Evolutionary conservation across 2,888 invertebrate genomes (phyloP), one percentile per base, ranked within the genome.

Genomic region (Oxytorus armatus): DNA sequence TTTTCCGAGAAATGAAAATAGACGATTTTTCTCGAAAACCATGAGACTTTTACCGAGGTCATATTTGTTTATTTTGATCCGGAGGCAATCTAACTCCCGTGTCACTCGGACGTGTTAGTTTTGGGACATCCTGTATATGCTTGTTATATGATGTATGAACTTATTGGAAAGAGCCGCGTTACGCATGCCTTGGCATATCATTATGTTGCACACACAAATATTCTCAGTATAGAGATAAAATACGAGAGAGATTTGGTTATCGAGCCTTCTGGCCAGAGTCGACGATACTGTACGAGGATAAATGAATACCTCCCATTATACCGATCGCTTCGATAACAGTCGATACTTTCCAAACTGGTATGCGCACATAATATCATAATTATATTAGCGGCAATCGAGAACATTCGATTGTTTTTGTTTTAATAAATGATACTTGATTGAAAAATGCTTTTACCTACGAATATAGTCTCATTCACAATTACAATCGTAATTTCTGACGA

Each of bases 81-180:
- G n/a, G n/a, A n/a, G n/a, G n/a, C n/a, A n/a, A n/a, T n/a, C n/a
- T n/a, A n/a, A n/a, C n/a, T n/a, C n/a, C n/a, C n/a, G n/a, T n/a
- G n/a, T n/a, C n/a, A n/a, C n/a, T n/a, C n/a, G n/a, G n/a, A n/a
- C n/a, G n/a, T n/a, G n/a, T n/a, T n/a, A n/a, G n/a, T n/a, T n/a
- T n/a, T n/a, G n/a, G n/a, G n/a, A n/a, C n/a, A n/a, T n/a, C n/a
- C n/a, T n/a, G n/a, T n/a, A n/a, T 53, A 21, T 29, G 18, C 73
- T 72, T 73, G 80, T 77, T 77, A 74, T 49, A 51, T 36, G 77
- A 69, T 69, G 68, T 36, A 76, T 68, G 72, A 73, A 72, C 66
- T 70, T 57, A 55, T 68, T 49, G 70, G 39, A 68, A 72, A 76
- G 18, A 72, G 63, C 61, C 66, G 72, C 66, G 68, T 76, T 76